Conservation (phyloP, 2,113 vertebrate species). For the Panthera tigris region DNA sequence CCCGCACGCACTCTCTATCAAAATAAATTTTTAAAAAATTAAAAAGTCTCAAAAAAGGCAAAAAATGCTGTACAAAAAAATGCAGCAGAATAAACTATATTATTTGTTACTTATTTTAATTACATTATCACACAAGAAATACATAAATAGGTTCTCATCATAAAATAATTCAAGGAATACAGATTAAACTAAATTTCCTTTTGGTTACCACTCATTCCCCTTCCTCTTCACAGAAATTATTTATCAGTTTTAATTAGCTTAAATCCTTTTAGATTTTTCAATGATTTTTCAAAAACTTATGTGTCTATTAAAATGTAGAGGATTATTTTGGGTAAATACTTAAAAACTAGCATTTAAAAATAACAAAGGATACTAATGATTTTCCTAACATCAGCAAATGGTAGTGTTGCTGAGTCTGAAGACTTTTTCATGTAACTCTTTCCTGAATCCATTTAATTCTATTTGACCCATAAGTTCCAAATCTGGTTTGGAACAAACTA, state of each 20-base stretch:
- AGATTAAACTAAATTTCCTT: not conserved
- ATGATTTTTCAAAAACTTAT: constrained; percentile 12
- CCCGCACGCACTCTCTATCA: too few species aligned
- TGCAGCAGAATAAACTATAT: not conserved
- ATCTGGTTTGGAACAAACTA: not conserved
- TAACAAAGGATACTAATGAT: not conserved
- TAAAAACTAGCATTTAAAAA: constrained; percentile 39
- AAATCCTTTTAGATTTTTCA: constrained; percentile 1
- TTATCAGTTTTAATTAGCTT: not conserved
- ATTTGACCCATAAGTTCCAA: not conserved
- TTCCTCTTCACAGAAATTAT: constrained; percentile 7
- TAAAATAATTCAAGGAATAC: constrained; percentile 19
- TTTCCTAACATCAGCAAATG: constrained; percentile 3
- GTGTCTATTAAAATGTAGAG: constrained; percentile 5
- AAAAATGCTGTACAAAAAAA: constrained; percentile 9
- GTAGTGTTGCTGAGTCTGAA: not conserved
- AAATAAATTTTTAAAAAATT: too few species aligned
- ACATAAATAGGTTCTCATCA: not conserved
- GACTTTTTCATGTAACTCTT: constrained; percentile 27
- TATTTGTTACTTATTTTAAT: not conserved
- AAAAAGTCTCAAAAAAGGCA: not conserved
- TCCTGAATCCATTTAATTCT: constrained; percentile 14
- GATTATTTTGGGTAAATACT: not conserved
- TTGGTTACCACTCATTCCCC: not conserved
- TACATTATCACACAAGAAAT: not conserved